Evolutionary conservation across 2,888 invertebrate genomes (phyloP).

Genomic region (Drosophila borealis): DNA sequence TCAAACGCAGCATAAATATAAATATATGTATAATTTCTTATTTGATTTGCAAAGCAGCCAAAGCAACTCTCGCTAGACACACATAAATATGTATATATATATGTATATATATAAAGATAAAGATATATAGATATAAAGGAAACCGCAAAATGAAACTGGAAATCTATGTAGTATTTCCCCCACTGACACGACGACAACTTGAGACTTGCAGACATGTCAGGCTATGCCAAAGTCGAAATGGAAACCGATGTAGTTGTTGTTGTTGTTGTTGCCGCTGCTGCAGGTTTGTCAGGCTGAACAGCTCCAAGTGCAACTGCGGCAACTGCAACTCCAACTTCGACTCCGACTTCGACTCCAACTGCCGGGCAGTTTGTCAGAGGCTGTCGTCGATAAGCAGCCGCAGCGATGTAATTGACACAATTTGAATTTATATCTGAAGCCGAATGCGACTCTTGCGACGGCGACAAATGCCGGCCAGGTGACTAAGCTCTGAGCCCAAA

Average conservation of each 20-base stretch:
- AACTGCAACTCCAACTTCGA: conserved; percentile 12
- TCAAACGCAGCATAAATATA: background rate
- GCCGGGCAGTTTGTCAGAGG: conserved; percentile 66
- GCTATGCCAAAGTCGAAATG: conserved; percentile 52
- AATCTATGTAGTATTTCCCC: conserved; percentile 43
- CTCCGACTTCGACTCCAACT: conserved; percentile 9
- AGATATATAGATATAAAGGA: conserved; percentile 11
- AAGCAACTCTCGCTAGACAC: conserved; percentile 37
- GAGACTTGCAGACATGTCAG: conserved; percentile 71
- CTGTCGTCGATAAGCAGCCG: conserved; percentile 72
- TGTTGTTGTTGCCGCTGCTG: conserved; percentile 25
- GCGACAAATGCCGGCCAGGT: conserved; percentile 53
- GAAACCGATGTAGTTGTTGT: conserved; percentile 43
- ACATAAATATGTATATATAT: background rate
- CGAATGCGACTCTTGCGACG: conserved; percentile 14
- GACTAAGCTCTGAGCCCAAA: conserved; percentile 62
- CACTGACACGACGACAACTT: conserved; percentile 69
- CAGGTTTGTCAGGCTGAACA: conserved; percentile 67
- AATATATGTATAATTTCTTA: background rate
- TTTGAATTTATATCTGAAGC: conserved; percentile 75
- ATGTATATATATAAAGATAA: background rate
- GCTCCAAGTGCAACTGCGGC: conserved; percentile 56
- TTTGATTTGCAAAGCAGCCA: conserved; percentile 1
- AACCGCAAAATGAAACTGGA: conserved; percentile 49
- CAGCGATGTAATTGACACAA: conserved; percentile 78